Evolutionary conservation across 53 echinoderm and acorn worm species (phyloP), one percentile per base, ranked within the genome.

Genomic region (Stichopus horrens): DNA sequence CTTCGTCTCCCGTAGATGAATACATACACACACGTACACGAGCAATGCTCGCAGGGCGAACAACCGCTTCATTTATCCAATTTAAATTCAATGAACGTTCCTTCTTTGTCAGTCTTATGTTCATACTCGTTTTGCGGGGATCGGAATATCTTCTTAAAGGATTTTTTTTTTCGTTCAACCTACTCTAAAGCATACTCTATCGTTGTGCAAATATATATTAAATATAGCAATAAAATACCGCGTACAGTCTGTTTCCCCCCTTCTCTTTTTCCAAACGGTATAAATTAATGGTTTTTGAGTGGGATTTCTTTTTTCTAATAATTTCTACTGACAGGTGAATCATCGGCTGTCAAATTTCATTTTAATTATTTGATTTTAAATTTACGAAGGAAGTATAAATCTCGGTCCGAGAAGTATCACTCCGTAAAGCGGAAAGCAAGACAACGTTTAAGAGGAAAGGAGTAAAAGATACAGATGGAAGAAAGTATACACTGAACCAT

Each of bases 51-150:
- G 71, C 71, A 18, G 71, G 71, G 71, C 16, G 16, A 63, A 63
- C 63, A 0, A 63, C 63, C 10, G 71, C 19, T 20, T 71, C n/a
- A 16, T 71, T 71, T 71, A 71, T 71, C 18, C 71, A 71, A 71
- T 71, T 71, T 18, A 71, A 71, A 71, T 71, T 71, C 71, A 71
- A 71, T 71, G 71, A 71, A 71, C 18, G 71, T 71, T 71, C 18
- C 37, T 37, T 37, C 37, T 37, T 37, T 37, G 37, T 37, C 37
- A 37, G 37, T 2, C 37, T 37, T 37, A 37, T 37, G 37, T 37
- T 37, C 37, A 37, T 37, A 37, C 37, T 37, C 37, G 37, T 37
- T 37, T 71, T 20, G 71, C 7, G 18, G 18, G 71, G 7, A 71
- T 37, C 37, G 37, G 18, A 71, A 71, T 16, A 16, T 71, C n/a